phyloP scores from a whole-genome alignment of 2,888 invertebrate genomes.

The Hoplodrina ambigua region DNA sequence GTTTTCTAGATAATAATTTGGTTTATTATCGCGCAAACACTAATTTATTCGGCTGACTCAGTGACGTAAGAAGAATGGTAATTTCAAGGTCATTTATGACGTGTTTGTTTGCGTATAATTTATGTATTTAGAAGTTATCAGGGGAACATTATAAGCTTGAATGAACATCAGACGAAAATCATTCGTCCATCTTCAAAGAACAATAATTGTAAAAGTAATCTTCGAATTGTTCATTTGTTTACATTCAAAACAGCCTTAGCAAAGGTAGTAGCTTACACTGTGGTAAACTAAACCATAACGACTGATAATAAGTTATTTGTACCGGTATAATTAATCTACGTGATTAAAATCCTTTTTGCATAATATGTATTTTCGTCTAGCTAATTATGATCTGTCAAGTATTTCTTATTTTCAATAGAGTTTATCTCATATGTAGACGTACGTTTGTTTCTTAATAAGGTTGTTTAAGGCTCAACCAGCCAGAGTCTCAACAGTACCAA shows the following conservation, averaged over 20 bases:
- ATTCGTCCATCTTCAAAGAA: slow-evolving; percentile 14
- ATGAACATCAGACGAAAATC: slow-evolving; percentile 1
- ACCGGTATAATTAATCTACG: too few relatives aligned
- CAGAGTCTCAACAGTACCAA: too few relatives aligned
- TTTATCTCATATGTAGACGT: too few relatives aligned
- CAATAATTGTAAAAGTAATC: neutral
- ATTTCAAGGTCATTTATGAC: neutral
- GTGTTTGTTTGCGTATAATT: neutral
- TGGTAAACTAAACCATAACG: neutral
- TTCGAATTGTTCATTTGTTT: slow-evolving; percentile 5
- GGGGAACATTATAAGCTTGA: neutral
- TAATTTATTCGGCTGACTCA: neutral
- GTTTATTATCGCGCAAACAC: too few relatives aligned
- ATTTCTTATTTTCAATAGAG: too few relatives aligned
- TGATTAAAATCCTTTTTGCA: too few relatives aligned
- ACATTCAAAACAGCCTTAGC: neutral
- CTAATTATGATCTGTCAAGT: too few relatives aligned
- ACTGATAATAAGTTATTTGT: too few relatives aligned
- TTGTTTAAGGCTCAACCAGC: too few relatives aligned
- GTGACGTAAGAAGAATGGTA: neutral
- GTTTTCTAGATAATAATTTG: too few relatives aligned
- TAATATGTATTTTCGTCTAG: too few relatives aligned
- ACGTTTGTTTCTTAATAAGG: too few relatives aligned
- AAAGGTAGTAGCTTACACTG: neutral
- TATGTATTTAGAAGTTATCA: neutral